Evolutionary conservation across 2,113 vertebrate genomes (phyloP), one percentile per base, ranked within the genome.

Genomic region (Acanthisitta chloris): DNA sequence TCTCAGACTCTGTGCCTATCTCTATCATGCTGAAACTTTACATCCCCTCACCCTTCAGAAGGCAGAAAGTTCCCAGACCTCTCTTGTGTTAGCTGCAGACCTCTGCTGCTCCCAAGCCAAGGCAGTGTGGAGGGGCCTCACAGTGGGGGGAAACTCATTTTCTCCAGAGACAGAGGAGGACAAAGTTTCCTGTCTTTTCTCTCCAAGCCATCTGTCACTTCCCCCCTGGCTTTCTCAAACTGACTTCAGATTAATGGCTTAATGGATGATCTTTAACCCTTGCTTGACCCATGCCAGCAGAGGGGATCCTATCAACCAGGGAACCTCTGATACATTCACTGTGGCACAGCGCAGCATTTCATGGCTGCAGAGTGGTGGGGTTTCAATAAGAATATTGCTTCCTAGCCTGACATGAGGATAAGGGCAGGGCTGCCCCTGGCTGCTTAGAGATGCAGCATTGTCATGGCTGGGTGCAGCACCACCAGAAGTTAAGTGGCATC

Each of bases 141-240:
- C 67, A 64, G 34, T 52, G 18, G 1, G 0, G 43, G 85, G 40
- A 92, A 94, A 51, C 54, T 88, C 2, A 33, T 92, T 94, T 93
- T 94, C 96, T 94, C 91, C 72, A 81, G 94, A 88, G 94, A 93
- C 71, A 58, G 49, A 70, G 57, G 57, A 93, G 86, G 55, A 93
- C 91, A 83, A 93, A 94, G 92, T 96, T 95, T 95, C 94, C 94
- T 96, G 92, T 94, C 91, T 92, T 93, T 95, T 88, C 92, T 96
- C 88, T 92, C 55, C 72, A 93, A 88, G 64, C 72, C 91, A 94
- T 95, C 94, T 95, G 96, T 88, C 79, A 81, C 64, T 96, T 95
- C 72, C 64, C 72, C 59, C 90, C 21, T 1, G 1, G 64, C 86
- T 94, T 89, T 94, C 77, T 86, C 87, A 89, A 31, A 18, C 78